phyloP scores from a whole-genome alignment of 1,140 invertebrate genomes.

The Drosophila equinoxialis region DNA sequence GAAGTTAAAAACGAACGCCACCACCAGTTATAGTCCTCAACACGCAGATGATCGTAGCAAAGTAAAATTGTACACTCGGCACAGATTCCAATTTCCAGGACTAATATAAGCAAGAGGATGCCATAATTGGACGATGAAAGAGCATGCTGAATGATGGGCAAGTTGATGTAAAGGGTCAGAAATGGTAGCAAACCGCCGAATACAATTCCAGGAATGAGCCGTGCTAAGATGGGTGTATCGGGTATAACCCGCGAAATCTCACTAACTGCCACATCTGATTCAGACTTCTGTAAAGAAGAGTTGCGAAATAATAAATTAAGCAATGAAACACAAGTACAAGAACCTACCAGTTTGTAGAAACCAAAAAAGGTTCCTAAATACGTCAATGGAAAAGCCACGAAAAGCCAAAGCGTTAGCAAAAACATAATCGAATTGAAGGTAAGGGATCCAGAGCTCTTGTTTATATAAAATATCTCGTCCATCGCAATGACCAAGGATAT shows the following conservation, averaged over 20 bases:
- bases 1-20: conserved; percentile 5
- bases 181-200: background rate
- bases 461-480: background rate
- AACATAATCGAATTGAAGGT: background rate
- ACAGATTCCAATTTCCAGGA: background rate
- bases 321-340: background rate
- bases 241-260: background rate
- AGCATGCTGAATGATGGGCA: background rate
- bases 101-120: background rate
- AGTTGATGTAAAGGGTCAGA: background rate
- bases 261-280: background rate
- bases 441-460: background rate
- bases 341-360: background rate
- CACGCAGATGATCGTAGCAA: conserved; percentile 6
- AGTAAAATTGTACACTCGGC: background rate
- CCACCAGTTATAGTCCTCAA: conserved; percentile 11
- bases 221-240: background rate
- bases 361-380: conserved; percentile 8
- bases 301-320: background rate
- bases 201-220: background rate
- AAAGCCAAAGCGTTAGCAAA: conserved; percentile 1
- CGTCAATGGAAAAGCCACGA: background rate
- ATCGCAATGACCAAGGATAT: background rate
- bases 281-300: background rate
- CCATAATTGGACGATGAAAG: background rate